phyloP scores from a whole-genome alignment of 2,113 vertebrate species.

The Nannobrachium achirus region DNA sequence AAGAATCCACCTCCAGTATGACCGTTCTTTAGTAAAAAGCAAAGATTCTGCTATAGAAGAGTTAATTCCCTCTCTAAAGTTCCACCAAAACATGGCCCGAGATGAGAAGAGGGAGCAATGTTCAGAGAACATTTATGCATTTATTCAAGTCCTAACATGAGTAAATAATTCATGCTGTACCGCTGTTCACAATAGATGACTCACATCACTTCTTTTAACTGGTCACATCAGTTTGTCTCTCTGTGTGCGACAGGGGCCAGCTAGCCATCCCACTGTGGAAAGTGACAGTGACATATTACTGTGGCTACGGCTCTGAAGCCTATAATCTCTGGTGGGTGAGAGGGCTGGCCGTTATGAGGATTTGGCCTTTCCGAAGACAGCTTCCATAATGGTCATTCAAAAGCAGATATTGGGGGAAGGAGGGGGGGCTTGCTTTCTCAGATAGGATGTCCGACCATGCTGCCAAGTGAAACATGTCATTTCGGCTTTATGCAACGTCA shows the following conservation, averaged over 20 bases:
- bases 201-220: constrained; percentile 24
- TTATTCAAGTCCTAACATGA: constrained; percentile 37
- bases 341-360: background rate
- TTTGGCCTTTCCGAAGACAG: background rate
- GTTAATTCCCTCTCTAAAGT: constrained; percentile 5
- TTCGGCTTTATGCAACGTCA: background rate
- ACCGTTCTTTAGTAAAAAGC: background rate
- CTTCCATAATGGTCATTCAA: background rate
- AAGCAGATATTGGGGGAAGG: no score
- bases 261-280: background rate
- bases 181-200: constrained; percentile 15
- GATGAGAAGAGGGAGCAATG: constrained; percentile 44
- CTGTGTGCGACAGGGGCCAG: constrained; percentile 18
- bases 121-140: constrained; percentile 48
- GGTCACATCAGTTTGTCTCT: constrained; percentile 19
- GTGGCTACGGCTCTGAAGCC: constrained; percentile 6
- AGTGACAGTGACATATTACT: constrained; percentile 11
- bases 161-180: constrained; percentile 55
- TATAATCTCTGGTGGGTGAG: constrained; percentile 10
- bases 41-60: background rate
- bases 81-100: background rate
- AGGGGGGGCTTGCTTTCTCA: background rate
- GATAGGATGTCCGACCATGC: background rate
- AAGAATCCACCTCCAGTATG: no score
- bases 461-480: background rate